Evolutionary conservation across 53 echinoderm and acorn worm species (phyloP).

Genomic region (Pentamera pediparva): DNA sequence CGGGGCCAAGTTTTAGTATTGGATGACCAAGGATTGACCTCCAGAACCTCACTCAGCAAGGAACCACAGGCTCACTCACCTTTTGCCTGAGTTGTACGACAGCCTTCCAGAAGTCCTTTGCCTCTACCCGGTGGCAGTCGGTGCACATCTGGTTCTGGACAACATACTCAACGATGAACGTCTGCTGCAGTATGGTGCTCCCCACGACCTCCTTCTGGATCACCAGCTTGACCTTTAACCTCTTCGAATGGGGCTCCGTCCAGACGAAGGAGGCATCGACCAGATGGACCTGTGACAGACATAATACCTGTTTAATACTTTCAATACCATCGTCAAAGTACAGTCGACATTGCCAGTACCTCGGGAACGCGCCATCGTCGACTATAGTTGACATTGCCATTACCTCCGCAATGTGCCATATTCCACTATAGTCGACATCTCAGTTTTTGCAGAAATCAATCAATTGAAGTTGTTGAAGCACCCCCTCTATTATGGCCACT

Average conservation of each 20-base stretch:
- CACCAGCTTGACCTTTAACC: slow-evolving; percentile 92
- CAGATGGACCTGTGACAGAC: slow-evolving; percentile 53
- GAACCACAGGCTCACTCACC: slow-evolving; percentile 48
- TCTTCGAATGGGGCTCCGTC: slow-evolving; percentile 95
- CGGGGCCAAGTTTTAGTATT: no score
- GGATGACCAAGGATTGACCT: no score
- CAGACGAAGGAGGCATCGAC: slow-evolving; percentile 87
- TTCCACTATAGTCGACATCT: not conserved
- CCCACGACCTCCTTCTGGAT: slow-evolving; percentile 93
- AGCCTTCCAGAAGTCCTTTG: slow-evolving; percentile 97
- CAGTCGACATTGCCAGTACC: no score
- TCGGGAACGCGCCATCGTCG: not conserved
- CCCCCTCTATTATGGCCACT: no score
- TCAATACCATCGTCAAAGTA: not conserved
- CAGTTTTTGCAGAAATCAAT: no score
- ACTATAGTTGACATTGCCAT: not conserved
- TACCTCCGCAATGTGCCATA: not conserved
- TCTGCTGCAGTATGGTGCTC: slow-evolving; percentile 86
- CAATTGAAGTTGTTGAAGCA: no score
- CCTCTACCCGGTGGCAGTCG: slow-evolving; percentile 90
- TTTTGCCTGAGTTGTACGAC: slow-evolving; percentile 91
- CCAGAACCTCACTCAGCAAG: no score
- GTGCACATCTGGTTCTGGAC: slow-evolving; percentile 92
- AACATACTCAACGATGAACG: slow-evolving; percentile 83
- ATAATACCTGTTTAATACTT: not conserved